Conservation (phyloP, 1,140 invertebrate genomes). For the Pteromalus puparum region DNA sequence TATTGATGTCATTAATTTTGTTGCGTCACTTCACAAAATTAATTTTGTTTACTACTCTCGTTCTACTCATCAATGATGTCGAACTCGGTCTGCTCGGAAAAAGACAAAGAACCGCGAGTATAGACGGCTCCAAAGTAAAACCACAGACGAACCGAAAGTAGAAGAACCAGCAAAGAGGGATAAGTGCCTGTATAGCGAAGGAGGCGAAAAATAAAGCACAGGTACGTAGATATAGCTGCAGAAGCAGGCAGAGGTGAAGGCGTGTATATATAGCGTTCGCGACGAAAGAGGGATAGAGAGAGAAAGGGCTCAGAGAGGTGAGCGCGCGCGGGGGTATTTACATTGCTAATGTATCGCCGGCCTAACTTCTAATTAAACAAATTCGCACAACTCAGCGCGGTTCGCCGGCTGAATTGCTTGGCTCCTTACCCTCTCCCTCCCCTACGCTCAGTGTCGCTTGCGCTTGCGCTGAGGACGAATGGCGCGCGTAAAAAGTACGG, state of each 20-base stretch:
- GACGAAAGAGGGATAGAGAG: background rate
- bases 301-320: conserved; percentile 40
- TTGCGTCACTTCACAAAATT: too few relatives aligned
- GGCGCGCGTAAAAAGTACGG: background rate
- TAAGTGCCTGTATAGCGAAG: conserved; percentile 26
- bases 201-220: background rate
- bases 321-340: conserved; percentile 64
- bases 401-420: conserved; percentile 64
- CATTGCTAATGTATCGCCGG: conserved; percentile 74
- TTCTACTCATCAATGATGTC: too few relatives aligned
- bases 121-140: too few relatives aligned
- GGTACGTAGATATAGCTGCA: conserved; percentile 1
- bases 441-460: background rate
- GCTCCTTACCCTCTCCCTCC: background rate
- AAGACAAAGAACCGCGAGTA: too few relatives aligned
- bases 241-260: conserved; percentile 11
- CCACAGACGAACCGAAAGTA: background rate
- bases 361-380: conserved; percentile 76
- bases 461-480: background rate
- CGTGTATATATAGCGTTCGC: background rate
- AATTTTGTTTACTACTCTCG: too few relatives aligned
- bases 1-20: too few relatives aligned
- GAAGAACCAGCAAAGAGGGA: background rate
- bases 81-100: too few relatives aligned
- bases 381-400: conserved; percentile 72